These are phyloP conservation scores for Smithornis capensis DNA, from an alignment of 2,113 vertebrate genomes.

Conservation along the genomic window DNA sequence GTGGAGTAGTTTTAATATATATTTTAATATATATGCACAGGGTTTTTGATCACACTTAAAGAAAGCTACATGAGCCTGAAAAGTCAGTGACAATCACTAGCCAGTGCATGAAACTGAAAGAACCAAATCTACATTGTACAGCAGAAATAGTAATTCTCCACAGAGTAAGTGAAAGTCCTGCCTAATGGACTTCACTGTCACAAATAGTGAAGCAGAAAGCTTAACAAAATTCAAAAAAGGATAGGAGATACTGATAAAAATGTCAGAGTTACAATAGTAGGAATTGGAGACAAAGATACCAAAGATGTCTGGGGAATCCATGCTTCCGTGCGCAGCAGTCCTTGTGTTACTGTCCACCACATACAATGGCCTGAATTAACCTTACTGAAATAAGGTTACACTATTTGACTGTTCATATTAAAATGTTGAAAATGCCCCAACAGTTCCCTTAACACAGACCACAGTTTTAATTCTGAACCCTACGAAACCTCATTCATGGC, in stretches of 20 bases:
- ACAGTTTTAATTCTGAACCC: not conserved
- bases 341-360: not conserved
- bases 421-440: not conserved
- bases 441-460: not conserved
- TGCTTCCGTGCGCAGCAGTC: not conserved
- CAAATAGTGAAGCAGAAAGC: not conserved
- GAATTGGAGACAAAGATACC: not conserved
- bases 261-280: not conserved
- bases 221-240: not conserved
- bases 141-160: not conserved
- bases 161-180: not conserved
- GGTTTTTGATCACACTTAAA: not conserved
- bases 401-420: not conserved
- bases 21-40: too few relatives aligned
- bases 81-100: not conserved
- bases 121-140: not conserved
- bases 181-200: not conserved
- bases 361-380: not conserved
- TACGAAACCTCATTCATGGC: too few relatives aligned
- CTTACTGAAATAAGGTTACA: not conserved
- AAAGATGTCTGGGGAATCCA: not conserved
- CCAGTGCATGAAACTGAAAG: not conserved
- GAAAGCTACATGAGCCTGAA: not conserved
- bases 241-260: not conserved
- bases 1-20: not conserved